phyloP scores from a whole-genome alignment of 1,140 invertebrate species.

The Drosophila insularis region DNA sequence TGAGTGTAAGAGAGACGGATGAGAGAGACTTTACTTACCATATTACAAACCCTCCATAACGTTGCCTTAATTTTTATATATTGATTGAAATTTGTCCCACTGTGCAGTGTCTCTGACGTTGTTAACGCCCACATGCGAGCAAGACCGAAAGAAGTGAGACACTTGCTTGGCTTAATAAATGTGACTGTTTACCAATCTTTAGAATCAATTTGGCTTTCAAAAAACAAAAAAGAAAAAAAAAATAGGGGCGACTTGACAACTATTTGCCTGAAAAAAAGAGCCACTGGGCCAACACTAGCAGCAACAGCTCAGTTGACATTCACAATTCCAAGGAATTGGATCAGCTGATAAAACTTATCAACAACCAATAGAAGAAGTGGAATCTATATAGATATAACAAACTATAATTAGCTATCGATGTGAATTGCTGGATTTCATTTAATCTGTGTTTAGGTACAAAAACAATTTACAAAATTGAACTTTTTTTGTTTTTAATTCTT shows the following conservation, averaged over 20 bases:
- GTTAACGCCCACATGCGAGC: not conserved
- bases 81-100: not conserved
- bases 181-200: slow-evolving; percentile 3
- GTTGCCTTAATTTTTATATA: too few species aligned
- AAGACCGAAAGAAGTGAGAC: not conserved
- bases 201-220: slow-evolving; percentile 1
- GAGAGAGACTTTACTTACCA: too few species aligned
- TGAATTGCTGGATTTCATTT: too few species aligned
- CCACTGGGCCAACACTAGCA: not conserved
- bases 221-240: not conserved
- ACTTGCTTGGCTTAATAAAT: slow-evolving; percentile 3
- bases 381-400: too few species aligned
- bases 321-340: not conserved
- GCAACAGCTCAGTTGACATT: not conserved
- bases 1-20: too few species aligned
- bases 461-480: too few species aligned
- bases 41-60: too few species aligned
- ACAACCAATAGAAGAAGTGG: not conserved
- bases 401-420: too few species aligned
- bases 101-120: not conserved
- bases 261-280: not conserved
- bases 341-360: not conserved
- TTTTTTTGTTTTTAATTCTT: too few species aligned
- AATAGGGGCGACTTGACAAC: not conserved
- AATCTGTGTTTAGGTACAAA: too few species aligned